Conservation (phyloP, 2,797 vertebrate species). For the Thaleichthys pacificus region DNA sequence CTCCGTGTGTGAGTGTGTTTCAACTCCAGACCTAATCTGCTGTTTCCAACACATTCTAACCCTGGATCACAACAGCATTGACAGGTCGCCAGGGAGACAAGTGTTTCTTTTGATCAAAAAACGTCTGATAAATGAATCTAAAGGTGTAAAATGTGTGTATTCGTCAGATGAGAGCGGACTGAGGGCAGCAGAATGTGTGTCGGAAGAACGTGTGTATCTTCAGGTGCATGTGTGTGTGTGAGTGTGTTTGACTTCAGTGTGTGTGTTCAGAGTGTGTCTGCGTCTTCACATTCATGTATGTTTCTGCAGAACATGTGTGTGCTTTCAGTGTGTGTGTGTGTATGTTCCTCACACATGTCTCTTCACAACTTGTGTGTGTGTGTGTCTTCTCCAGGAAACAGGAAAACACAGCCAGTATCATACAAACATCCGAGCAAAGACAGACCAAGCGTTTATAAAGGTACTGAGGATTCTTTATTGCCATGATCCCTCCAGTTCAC, state of each 20-base stretch:
- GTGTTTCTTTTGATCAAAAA: neutral
- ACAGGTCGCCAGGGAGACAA: too few species aligned
- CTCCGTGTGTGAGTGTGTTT: too few species aligned
- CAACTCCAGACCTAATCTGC: neutral
- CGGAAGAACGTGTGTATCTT: too few species aligned
- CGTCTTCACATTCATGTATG: too few species aligned
- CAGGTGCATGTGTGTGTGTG: too few species aligned
- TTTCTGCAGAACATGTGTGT: too few species aligned
- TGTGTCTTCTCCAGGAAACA: neutral
- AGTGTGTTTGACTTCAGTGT: too few species aligned
- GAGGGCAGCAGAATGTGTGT: too few species aligned
- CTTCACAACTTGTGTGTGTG: neutral
- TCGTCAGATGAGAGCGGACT: too few species aligned
- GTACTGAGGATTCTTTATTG: slow-evolving; percentile 53
- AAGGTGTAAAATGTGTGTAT: neutral
- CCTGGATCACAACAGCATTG: neutral
- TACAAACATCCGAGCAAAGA: neutral
- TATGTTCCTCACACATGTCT: too few species aligned
- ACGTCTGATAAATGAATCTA: neutral
- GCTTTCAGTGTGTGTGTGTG: too few species aligned
- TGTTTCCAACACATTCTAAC: neutral
- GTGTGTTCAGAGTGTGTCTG: too few species aligned
- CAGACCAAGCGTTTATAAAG: slow-evolving; percentile 15
- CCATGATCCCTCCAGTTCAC: slow-evolving; percentile 52
- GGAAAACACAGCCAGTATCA: neutral